Evolutionary conservation across 1,140 invertebrate genomes (phyloP), one percentile per base, ranked within the genome.

Genomic region (Brachionus plicatilis): DNA sequence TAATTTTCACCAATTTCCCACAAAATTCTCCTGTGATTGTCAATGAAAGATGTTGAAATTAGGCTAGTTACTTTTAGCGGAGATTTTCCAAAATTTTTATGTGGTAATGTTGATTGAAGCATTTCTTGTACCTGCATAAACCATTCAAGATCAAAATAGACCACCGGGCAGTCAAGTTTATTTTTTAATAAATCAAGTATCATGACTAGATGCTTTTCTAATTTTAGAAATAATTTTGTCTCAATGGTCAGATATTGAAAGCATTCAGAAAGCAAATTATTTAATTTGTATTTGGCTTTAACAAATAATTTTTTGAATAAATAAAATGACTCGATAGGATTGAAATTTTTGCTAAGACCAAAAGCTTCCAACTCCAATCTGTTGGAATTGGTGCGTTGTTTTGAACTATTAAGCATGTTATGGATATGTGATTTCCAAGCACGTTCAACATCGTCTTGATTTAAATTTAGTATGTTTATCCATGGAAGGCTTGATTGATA

Each of bases 1-100:
- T 65, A 82, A 47, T 82, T 82, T 47, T 82, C 79, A 11, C 53
- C 79, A 12, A 68, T 82, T 68, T 82, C 79, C 79, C 79, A 82
- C 9, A 82, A 9, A 65, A 82, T 60, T 24, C 65, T 53, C 33
- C 27, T 76, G n/a, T 76, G 72, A 50, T 47, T 76, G 24, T 76
- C 72, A 33, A 76, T 76, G 50, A 76, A 76, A 41, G 43, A 50
- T 2, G 24, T 37, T 20, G 43, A 27, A 50, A 50, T 47, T n/a
- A 50, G 29, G 20, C 33, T 76, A 14, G 43, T 50, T 0, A 33
- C 14, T 50, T 50, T 50, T 50, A 76, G 50, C 2, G 20, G 72
- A 24, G 72, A 76, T 37, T 76, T 76, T 41, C 37, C 33, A 41
- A 72, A 41, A 12, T 47, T 76, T 50, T 76, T 76, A n/a, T 76